Evolutionary conservation across 2,113 vertebrate species (phyloP).

Genomic region (Hypocryptadius cinnamomeus): DNA sequence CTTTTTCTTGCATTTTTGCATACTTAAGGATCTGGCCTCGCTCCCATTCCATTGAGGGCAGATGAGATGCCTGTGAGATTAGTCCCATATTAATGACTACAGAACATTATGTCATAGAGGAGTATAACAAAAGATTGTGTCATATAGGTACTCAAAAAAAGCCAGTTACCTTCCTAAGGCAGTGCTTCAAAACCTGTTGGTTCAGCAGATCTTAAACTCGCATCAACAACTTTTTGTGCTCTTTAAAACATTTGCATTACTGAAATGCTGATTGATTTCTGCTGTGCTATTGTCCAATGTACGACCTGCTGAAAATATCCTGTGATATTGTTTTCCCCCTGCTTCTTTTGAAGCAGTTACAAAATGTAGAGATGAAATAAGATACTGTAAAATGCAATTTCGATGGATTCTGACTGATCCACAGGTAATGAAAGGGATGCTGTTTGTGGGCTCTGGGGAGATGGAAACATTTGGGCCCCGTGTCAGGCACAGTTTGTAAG

Average conservation of each 20-base stretch:
- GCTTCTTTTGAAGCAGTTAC: not conserved
- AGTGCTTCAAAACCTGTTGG: constrained; percentile 11
- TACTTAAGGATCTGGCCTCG: not conserved
- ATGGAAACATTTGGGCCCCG: not conserved
- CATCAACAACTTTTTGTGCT: not conserved
- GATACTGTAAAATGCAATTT: not conserved
- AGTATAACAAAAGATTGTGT: constrained; percentile 29
- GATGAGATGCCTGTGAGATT: constrained; percentile 25
- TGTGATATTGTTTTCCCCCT: not conserved
- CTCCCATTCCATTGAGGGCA: not conserved
- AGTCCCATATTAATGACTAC: not conserved
- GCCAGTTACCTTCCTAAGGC: not conserved
- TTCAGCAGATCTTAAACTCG: not conserved
- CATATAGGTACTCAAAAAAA: not conserved
- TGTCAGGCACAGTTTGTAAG: not conserved
- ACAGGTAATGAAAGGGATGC: not conserved
- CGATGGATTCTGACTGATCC: not conserved
- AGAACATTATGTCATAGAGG: not conserved
- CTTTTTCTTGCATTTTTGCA: constrained; percentile 20
- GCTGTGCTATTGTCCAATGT: not conserved
- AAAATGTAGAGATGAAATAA: not conserved
- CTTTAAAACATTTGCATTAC: not conserved
- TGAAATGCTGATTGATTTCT: constrained; percentile 27
- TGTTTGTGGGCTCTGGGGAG: not conserved
- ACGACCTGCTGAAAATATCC: not conserved